A percentile compares a stretch with the other conserved stretches of the same genome.
phyloP scores from a whole-genome alignment of 2,113 vertebrate genomes.

The Mungos mungo region DNA sequence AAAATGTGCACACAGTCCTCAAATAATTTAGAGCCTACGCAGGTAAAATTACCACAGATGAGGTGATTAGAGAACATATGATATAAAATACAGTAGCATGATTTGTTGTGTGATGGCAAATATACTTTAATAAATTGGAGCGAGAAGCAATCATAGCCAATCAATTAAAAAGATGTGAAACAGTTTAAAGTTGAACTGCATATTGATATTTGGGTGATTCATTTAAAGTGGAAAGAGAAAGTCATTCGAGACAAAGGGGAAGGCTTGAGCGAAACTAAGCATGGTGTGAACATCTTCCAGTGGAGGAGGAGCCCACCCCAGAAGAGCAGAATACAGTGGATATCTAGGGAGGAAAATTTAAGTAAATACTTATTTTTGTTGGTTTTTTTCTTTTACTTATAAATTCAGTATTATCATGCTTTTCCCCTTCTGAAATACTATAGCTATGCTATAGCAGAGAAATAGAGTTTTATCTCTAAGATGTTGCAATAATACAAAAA shows the following conservation, averaged over 20 bases:
- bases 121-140: background rate
- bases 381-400: background rate
- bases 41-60: background rate
- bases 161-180: background rate
- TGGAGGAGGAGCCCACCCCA: background rate
- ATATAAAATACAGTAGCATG: background rate
- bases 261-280: background rate
- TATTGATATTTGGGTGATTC: background rate
- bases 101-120: background rate
- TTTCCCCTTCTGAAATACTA: background rate
- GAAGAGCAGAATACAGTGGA: background rate
- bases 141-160: background rate
- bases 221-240: background rate
- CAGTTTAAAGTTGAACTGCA: background rate
- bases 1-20: slow-evolving; percentile 9
- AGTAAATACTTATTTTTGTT: background rate
- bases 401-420: background rate
- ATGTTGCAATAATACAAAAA: background rate
- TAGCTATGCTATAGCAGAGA: background rate
- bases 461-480: background rate
- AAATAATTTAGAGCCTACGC: background rate
- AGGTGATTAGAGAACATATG: background rate
- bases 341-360: background rate
- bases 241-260: background rate
- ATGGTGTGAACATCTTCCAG: background rate